Evolutionary conservation across 2,113 vertebrate species (phyloP).

Genomic region (Hiodon tergisus): DNA sequence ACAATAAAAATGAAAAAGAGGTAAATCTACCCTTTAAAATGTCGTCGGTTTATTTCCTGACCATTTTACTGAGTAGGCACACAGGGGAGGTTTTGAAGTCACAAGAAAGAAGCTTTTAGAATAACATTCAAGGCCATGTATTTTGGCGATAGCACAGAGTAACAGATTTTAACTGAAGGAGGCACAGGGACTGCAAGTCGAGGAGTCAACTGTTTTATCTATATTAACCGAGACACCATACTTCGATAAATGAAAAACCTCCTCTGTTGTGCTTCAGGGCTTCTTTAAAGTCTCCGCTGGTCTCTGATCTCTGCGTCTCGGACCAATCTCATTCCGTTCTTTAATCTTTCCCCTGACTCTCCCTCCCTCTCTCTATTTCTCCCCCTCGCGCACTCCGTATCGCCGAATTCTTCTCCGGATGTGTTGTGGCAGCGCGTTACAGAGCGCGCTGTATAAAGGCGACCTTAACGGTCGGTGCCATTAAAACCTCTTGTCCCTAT

Average conservation of each 20-base stretch:
- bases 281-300: slow-evolving; percentile 28
- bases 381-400: slow-evolving; percentile 23
- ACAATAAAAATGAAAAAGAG: no score
- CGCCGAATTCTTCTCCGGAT: slow-evolving; percentile 42
- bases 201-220: slow-evolving; percentile 41
- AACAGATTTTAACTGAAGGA: slow-evolving; percentile 15
- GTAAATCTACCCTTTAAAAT: no score
- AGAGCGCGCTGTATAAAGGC: slow-evolving; percentile 58
- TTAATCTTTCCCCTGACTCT: slow-evolving; percentile 23
- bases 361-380: slow-evolving; percentile 18
- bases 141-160: no score
- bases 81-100: no score
- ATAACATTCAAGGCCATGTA: no score
- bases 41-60: no score
- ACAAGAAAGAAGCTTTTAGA: no score
- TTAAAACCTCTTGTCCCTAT: slow-evolving; percentile 39
- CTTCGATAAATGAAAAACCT: slow-evolving; percentile 36
- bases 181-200: slow-evolving; percentile 30
- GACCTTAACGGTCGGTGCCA: slow-evolving; percentile 34
- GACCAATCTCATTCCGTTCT: slow-evolving; percentile 39
- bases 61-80: no score
- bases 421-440: slow-evolving; percentile 43
- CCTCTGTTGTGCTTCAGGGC: not conserved
- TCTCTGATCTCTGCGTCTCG: slow-evolving; percentile 33
- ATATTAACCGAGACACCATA: slow-evolving; percentile 23